Conservation (phyloP, 2,113 vertebrate genomes). For the Regulus satrapa region DNA sequence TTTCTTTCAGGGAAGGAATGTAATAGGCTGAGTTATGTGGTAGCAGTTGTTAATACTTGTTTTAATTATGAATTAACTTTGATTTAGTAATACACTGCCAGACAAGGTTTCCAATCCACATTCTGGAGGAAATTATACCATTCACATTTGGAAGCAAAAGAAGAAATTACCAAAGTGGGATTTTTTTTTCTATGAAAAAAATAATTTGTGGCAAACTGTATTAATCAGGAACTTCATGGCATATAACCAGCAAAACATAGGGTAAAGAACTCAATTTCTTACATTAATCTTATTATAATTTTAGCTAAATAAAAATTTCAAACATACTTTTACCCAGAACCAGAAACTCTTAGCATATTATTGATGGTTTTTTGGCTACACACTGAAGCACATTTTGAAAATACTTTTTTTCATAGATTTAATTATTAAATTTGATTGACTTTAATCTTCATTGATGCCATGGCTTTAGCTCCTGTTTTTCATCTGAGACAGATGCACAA, state of each 20-base stretch:
- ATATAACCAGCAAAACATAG: neutral
- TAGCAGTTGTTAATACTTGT: neutral
- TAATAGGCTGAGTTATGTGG: neutral
- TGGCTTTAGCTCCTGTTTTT: neutral
- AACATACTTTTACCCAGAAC: neutral
- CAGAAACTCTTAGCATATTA: neutral
- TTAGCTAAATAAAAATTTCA: neutral
- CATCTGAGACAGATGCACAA: neutral
- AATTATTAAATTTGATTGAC: neutral
- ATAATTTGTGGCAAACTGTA: neutral
- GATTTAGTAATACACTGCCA: neutral
- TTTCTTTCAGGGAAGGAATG: neutral
- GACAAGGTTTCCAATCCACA: neutral
- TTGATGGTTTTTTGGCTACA: neutral
- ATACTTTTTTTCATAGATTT: neutral
- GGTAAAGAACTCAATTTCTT: neutral
- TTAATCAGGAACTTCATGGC: neutral
- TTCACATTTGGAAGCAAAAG: neutral
- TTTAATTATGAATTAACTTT: constrained; percentile 25
- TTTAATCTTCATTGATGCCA: neutral
- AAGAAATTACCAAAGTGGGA: neutral
- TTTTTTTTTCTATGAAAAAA: neutral
- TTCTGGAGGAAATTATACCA: neutral
- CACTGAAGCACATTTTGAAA: neutral
- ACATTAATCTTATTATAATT: neutral